phyloP scores from a whole-genome alignment of 30 jellyfish, hydroid and myxozoan species.

The Sanderia malayensis region DNA sequence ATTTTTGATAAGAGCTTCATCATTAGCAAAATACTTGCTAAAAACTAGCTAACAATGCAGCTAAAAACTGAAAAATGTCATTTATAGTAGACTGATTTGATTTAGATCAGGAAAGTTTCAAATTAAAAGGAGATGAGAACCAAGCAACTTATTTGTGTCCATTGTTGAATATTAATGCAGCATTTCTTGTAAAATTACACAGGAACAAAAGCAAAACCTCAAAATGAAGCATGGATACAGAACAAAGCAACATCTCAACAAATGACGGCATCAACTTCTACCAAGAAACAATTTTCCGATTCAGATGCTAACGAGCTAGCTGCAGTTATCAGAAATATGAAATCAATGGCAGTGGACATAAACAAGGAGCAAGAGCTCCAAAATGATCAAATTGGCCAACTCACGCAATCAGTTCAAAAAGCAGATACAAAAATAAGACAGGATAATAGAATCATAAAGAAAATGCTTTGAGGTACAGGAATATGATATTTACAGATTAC shows the following conservation, averaged over 20 bases:
- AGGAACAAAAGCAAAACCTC: background rate
- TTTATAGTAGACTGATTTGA: no score
- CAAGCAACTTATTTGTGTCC: no score
- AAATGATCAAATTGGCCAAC: constrained; percentile 65
- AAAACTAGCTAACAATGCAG: no score
- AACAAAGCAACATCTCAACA: background rate
- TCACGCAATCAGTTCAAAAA: constrained; percentile 51
- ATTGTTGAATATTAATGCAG: no score
- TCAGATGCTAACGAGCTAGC: constrained; percentile 69
- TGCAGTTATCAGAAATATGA: constrained; percentile 58
- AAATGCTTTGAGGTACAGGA: constrained; percentile 47
- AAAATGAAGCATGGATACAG: background rate
- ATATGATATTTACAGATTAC: no score
- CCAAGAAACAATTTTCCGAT: constrained; percentile 28
- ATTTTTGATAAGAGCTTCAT: no score
- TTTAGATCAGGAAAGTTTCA: no score
- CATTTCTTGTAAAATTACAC: no score
- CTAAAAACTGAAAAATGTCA: no score
- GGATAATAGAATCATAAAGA: constrained; percentile 50
- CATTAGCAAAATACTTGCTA: no score
- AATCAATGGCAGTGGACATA: constrained; percentile 75
- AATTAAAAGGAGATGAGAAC: no score
- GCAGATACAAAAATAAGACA: constrained; percentile 55
- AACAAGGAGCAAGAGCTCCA: constrained; percentile 72
- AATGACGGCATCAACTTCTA: no score